Base-by-base conservation (phyloP, 2,113 vertebrate species). In the Mugil cephalus region DNA sequence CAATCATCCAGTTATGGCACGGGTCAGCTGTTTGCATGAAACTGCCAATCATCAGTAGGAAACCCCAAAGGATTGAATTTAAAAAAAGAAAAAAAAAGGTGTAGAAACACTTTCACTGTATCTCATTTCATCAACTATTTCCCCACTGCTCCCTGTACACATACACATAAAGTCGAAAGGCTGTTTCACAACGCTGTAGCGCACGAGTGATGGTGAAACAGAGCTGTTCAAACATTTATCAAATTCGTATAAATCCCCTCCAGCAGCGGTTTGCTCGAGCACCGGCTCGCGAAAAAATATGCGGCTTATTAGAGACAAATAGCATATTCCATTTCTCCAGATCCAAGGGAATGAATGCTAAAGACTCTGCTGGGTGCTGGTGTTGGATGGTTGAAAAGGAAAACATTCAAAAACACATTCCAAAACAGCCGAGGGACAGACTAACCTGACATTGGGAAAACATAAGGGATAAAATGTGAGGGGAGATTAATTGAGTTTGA, bases 111-210 rank as follows among this genome's bases (percentile, higher is more conserved):
- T 56, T 84, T 47, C 15, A 51, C 65, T 66, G 60, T 77, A 83
- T 87, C 56, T 71, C 30, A 79, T 88, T 79, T 88, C 73, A 76
- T 75, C 80, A 55, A 18, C 55, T 55, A 71, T 87, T 84, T 86
- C 82, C 61, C 77, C 80, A 84, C 34, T 61, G 50, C 36, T 82
- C 86, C 64, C 82, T 56, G 73, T 59, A 53, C 78, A 84, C 84
- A 82, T 82, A 74, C 68, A 68, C 72, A 66, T 55, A 62, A 13
- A 63, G 55, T 79, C 77, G 62, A 83, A 69, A 82, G 54, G 42
- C 60, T 65, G 21, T 83, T 87, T 87, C 85, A 80, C 82, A 89
- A 88, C 58, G 35, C 42, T 0, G 36, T n/a, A 14, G 19, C 12
- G 17, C 14, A 69, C 75, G 72, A 87, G 72, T 81, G 83, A 85